Evolutionary conservation across 2,797 vertebrate species (phyloP).

Genomic region (Columba guinea): DNA sequence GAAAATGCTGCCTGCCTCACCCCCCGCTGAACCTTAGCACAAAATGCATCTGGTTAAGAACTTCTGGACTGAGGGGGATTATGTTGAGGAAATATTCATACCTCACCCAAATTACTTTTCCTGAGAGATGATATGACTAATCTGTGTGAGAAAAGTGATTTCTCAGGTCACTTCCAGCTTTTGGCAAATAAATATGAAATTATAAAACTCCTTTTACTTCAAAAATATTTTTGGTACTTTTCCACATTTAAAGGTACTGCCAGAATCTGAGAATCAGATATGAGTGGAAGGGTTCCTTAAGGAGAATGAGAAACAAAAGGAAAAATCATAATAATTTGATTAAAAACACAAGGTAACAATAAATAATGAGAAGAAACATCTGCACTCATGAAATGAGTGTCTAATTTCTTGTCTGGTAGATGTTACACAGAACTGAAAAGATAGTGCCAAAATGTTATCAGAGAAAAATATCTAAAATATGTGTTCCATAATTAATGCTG

Average conservation of each 20-base stretch:
- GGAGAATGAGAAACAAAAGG: not conserved
- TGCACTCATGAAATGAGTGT: not conserved
- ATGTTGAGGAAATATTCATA: not conserved
- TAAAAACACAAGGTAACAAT: constrained; percentile 11
- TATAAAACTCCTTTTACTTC: not conserved
- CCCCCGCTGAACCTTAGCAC: not conserved
- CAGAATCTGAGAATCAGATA: not conserved
- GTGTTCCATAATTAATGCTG: not conserved
- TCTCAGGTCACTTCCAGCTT: not conserved
- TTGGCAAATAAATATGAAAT: not conserved
- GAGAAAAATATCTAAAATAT: constrained; percentile 12
- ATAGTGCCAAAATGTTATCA: not conserved
- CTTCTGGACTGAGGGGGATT: not conserved
- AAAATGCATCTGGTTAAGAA: not conserved
- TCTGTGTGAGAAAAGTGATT: not conserved
- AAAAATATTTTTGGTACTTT: not conserved
- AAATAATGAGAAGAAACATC: not conserved
- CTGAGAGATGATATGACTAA: not conserved
- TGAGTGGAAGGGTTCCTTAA: not conserved
- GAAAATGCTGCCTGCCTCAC: not conserved
- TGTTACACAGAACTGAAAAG: not conserved
- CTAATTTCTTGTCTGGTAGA: constrained; percentile 6
- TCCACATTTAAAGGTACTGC: not conserved
- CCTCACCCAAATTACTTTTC: not conserved
- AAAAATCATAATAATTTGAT: not conserved